A percentile compares a stretch with the other conserved stretches of the same genome.
phyloP scores from a whole-genome alignment of 2,797 vertebrate species.

The Schizothorax lantsangensis region DNA sequence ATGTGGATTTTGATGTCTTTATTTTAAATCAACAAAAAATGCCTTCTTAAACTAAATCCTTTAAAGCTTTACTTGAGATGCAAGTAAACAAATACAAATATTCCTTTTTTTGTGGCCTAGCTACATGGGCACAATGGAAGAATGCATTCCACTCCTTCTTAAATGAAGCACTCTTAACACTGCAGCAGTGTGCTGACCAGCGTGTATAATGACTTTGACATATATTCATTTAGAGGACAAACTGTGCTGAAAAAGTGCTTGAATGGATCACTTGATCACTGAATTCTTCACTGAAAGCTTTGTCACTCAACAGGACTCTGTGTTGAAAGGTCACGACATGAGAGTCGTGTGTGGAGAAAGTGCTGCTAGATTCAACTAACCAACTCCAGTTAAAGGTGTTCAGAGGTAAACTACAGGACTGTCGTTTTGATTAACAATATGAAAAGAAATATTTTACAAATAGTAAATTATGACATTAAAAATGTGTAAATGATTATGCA shows the following conservation, averaged over 20 bases:
- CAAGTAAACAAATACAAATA: constrained; percentile 1
- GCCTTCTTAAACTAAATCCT: neutral
- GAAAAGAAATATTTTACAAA: neutral
- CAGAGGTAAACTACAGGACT: neutral
- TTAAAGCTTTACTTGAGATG: too few relatives aligned
- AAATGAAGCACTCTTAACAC: constrained; percentile 31
- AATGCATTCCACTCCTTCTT: constrained; percentile 37
- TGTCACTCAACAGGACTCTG: constrained; percentile 10
- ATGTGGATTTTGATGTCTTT: neutral
- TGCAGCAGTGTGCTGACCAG: constrained; percentile 18
- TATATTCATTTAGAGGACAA: constrained; percentile 9
- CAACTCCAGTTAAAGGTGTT: neutral
- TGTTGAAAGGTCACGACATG: constrained; percentile 12
- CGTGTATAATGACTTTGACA: constrained; percentile 30
- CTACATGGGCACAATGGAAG: neutral
- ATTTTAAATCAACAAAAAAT: neutral
- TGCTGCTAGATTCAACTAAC: neutral
- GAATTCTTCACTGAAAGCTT: constrained; percentile 24
- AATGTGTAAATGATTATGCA: neutral
- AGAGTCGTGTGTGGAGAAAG: constrained; percentile 13
- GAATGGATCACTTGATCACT: constrained; percentile 46
- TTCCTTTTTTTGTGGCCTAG: neutral
- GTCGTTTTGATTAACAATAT: neutral
- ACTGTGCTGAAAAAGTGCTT: constrained; percentile 59
- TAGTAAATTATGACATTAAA: neutral